A percentile compares a stretch with the other conserved stretches of the same genome.
Conservation (phyloP, 1,140 invertebrate genomes). For the Teleopsis dalmanni region DNA sequence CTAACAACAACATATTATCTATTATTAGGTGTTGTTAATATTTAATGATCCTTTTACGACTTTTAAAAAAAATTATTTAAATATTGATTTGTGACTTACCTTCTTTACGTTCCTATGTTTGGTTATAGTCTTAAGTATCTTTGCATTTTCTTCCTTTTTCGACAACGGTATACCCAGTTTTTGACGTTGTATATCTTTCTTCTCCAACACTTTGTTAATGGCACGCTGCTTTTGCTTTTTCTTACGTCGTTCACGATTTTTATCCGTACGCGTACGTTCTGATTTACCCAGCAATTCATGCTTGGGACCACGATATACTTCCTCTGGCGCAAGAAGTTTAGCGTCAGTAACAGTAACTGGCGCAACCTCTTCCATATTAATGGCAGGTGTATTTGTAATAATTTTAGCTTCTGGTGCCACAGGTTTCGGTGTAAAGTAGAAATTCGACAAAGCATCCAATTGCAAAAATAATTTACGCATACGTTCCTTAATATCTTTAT, state of each 20-base stretch:
- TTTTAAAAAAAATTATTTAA: neutral
- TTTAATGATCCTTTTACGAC: too few relatives aligned
- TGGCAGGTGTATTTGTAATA: slow-evolving; percentile 82
- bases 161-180: slow-evolving; percentile 47
- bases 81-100: slow-evolving; percentile 27
- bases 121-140: slow-evolving; percentile 52
- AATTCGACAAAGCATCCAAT: slow-evolving; percentile 88
- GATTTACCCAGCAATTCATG: slow-evolving; percentile 70
- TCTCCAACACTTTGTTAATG: slow-evolving; percentile 51
- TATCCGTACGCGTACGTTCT: slow-evolving; percentile 80
- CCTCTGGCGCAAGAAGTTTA: slow-evolving; percentile 85
- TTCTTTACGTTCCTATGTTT: slow-evolving; percentile 58
- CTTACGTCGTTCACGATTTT: slow-evolving; percentile 75
- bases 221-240: slow-evolving; percentile 74
- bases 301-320: slow-evolving; percentile 74
- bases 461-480: slow-evolving; percentile 79
- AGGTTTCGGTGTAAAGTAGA: slow-evolving; percentile 86
- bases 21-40: too few relatives aligned
- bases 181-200: slow-evolving; percentile 43
- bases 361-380: slow-evolving; percentile 93
- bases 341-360: slow-evolving; percentile 79
- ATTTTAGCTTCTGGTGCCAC: slow-evolving; percentile 82
- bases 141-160: slow-evolving; percentile 53
- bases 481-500: slow-evolving; percentile 65
- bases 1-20: too few relatives aligned